Conservation (phyloP, 2,888 invertebrate species). For the Lordiphosa fenestrarum region DNA sequence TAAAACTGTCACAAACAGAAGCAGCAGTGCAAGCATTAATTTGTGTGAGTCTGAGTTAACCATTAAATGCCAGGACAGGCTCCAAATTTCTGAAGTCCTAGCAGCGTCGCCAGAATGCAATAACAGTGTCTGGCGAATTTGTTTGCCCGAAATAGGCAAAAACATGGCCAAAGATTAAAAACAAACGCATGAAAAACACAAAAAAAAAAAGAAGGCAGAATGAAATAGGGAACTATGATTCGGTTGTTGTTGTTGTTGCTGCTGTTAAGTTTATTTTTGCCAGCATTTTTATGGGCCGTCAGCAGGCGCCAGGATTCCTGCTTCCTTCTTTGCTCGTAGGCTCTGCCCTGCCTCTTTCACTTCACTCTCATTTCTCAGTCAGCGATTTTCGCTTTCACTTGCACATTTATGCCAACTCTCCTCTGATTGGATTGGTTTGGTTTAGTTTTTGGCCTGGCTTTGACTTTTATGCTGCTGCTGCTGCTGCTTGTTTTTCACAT, state of each 20-base stretch:
- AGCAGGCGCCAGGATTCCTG: conserved; percentile 65
- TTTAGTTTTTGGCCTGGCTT: conserved; percentile 18
- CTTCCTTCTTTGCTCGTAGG: conserved; percentile 46
- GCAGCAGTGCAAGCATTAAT: conserved; percentile 19
- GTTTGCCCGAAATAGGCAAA: conserved; percentile 40
- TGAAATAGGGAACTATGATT: conserved; percentile 2
- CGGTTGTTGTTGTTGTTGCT: conserved; percentile 39
- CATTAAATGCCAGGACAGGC: conserved; percentile 40
- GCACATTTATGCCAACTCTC: conserved; percentile 53
- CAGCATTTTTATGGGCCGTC: conserved; percentile 62
- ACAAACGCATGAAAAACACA: conserved; percentile 46
- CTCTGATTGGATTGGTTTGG: conserved; percentile 56
- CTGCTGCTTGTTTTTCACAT: conserved; percentile 6
- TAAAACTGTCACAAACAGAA: conserved; percentile 61
- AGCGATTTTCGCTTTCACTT: conserved; percentile 51
- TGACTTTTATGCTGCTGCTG: conserved; percentile 14
- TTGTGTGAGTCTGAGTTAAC: conserved; percentile 20
- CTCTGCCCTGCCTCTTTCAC: conserved; percentile 7
- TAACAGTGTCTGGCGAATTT: conserved; percentile 58
- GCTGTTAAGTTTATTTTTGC: conserved; percentile 40
- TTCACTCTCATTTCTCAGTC: conserved; percentile 10
- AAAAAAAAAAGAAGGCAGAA: conserved; percentile 1
- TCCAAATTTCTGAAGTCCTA: conserved; percentile 9
- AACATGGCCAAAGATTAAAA: conserved; percentile 69
- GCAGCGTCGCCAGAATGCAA: conserved; percentile 65